Evolutionary conservation across 2,888 invertebrate species (phyloP).

Genomic region (Leucophenga montana): DNA sequence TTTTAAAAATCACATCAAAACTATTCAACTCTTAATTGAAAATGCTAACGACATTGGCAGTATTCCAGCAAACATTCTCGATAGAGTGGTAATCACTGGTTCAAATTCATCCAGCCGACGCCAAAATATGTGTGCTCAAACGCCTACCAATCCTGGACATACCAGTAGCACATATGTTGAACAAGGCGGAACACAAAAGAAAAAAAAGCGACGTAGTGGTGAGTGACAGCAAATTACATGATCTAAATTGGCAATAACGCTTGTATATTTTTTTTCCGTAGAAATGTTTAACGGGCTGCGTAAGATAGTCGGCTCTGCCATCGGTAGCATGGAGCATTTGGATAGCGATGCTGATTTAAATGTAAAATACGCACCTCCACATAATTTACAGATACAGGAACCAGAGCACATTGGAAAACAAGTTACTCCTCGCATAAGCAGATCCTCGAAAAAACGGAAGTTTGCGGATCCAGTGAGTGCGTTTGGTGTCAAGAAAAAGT

Average conservation of each 20-base stretch:
- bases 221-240: constrained; percentile 80
- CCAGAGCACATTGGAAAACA: constrained; percentile 10
- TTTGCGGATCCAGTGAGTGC: constrained; percentile 75
- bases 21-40: constrained; percentile 85
- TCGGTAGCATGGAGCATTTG: constrained; percentile 74
- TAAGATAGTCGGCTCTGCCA: constrained; percentile 82
- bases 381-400: constrained; percentile 34
- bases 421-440: constrained; percentile 77
- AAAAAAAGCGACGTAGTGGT: constrained; percentile 87
- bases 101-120: not conserved
- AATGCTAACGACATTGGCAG: constrained; percentile 84
- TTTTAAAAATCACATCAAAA: constrained; percentile 80
- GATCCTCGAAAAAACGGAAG: constrained; percentile 80
- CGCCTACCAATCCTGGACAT: not conserved
- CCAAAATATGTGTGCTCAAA: not conserved
- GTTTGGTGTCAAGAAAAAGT: constrained; percentile 82
- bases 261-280: constrained; percentile 68
- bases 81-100: not conserved
- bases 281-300: constrained; percentile 85
- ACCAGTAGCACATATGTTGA: constrained; percentile 57
- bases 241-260: constrained; percentile 38
- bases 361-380: constrained; percentile 62
- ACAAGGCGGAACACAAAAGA: constrained; percentile 67
- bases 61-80: constrained; percentile 77
- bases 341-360: constrained; percentile 66